A percentile compares a stretch with the other conserved stretches of the same genome.
These are phyloP conservation scores for Nestor notabilis DNA, from an alignment of 2,113 vertebrate genomes.

Conservation along the genomic window DNA sequence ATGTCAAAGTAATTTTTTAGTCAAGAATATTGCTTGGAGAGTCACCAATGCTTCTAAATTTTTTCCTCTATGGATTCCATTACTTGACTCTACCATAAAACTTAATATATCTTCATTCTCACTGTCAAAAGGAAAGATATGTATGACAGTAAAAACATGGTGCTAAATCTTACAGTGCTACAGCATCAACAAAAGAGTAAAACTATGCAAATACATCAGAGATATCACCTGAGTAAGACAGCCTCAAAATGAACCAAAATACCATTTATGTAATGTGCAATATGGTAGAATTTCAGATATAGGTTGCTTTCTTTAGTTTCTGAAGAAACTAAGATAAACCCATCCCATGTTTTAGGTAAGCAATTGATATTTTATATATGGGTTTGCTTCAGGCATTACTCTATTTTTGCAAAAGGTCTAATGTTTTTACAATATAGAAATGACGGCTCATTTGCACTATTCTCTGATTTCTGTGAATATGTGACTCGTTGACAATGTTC, in stretches of 20 bases:
- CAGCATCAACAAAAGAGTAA: background rate
- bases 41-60: background rate
- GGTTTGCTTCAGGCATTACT: background rate
- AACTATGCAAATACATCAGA: background rate
- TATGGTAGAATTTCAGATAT: background rate
- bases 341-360: background rate
- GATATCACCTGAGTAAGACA: background rate
- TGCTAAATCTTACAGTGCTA: background rate
- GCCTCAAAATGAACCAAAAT: background rate
- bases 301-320: background rate
- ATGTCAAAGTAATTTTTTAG: background rate
- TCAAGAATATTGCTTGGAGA: background rate
- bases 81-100: background rate
- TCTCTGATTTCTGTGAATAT: background rate
- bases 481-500: background rate
- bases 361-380: background rate
- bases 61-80: background rate
- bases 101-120: background rate
- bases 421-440: background rate
- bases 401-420: background rate
- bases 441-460: background rate
- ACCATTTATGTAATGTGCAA: background rate
- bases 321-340: background rate
- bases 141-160: background rate
- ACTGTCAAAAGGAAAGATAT: background rate